phyloP scores from a whole-genome alignment of 92 coral and sea anemone genomes.

The Bergia sp. region DNA sequence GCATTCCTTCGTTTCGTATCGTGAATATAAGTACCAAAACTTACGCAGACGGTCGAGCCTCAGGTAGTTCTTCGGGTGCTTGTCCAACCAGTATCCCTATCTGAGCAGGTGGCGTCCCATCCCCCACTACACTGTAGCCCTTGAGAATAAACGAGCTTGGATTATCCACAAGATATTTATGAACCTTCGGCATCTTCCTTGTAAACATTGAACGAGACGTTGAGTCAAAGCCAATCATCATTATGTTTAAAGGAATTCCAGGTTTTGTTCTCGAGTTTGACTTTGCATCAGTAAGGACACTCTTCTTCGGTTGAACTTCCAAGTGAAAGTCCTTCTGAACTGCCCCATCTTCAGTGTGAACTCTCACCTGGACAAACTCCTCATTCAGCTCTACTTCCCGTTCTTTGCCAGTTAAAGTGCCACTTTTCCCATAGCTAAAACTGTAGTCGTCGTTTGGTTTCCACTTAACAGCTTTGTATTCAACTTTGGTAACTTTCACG shows the following conservation, averaged over 20 bases:
- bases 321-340: slow-evolving; percentile 65
- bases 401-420: slow-evolving; percentile 56
- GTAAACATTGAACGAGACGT: slow-evolving; percentile 71
- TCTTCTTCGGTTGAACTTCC: slow-evolving; percentile 56
- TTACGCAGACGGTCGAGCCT: slow-evolving; percentile 67
- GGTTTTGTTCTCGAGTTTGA: slow-evolving; percentile 46
- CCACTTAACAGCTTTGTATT: slow-evolving; percentile 52
- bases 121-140: slow-evolving; percentile 71
- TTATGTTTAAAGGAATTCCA: slow-evolving; percentile 69
- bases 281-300: slow-evolving; percentile 23
- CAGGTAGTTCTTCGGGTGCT: slow-evolving; percentile 66
- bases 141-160: slow-evolving; percentile 56
- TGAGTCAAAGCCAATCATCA: slow-evolving; percentile 78
- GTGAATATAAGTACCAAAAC: neutral
- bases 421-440: slow-evolving; percentile 54
- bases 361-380: slow-evolving; percentile 60
- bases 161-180: slow-evolving; percentile 52
- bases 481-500: slow-evolving; percentile 47
- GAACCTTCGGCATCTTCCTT: slow-evolving; percentile 68
- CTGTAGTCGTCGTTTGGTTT: slow-evolving; percentile 53
- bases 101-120: slow-evolving; percentile 72
- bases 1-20: too few species aligned
- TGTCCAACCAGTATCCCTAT: slow-evolving; percentile 74
- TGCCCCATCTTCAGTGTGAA: slow-evolving; percentile 48
- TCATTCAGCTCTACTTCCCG: slow-evolving; percentile 58